Evolutionary conservation across 2,888 invertebrate species (phyloP).

Genomic region (Pandemis heparana): DNA sequence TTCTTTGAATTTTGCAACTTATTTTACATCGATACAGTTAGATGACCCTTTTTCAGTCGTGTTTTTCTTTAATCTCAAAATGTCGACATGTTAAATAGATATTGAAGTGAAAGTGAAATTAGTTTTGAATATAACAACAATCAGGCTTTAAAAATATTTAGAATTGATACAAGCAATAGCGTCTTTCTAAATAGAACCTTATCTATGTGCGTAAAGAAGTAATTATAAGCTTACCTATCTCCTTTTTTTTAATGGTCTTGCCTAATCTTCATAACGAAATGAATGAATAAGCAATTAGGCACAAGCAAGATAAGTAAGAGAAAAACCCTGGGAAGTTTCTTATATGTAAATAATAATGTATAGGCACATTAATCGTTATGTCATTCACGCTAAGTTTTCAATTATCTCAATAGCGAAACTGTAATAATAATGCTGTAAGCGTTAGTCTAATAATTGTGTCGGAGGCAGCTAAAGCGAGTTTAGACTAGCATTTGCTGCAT

Average conservation of each 20-base stretch:
- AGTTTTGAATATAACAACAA: background rate
- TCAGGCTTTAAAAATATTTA: background rate
- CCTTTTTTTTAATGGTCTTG: too few relatives aligned
- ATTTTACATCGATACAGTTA: background rate
- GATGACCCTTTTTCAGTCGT: background rate
- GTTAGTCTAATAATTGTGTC: background rate
- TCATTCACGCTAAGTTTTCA: background rate
- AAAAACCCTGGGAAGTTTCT: background rate
- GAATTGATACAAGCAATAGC: background rate
- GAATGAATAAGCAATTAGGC: background rate
- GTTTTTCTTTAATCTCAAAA: slow-evolving; percentile 16
- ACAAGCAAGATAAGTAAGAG: background rate
- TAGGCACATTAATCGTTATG: background rate
- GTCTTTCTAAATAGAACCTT: background rate
- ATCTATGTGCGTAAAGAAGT: background rate
- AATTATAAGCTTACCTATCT: background rate
- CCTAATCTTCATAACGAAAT: background rate
- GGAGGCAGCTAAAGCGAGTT: slow-evolving; percentile 6
- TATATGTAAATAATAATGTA: too few relatives aligned
- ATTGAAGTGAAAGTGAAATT: background rate
- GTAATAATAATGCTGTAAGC: slow-evolving; percentile 7
- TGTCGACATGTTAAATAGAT: background rate
- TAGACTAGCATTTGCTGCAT: background rate
- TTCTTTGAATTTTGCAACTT: slow-evolving; percentile 26
- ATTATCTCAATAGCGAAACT: background rate